These are phyloP conservation scores for Blennius ocellaris DNA, from an alignment of 2,113 vertebrate genomes.

Conservation along the genomic window DNA sequence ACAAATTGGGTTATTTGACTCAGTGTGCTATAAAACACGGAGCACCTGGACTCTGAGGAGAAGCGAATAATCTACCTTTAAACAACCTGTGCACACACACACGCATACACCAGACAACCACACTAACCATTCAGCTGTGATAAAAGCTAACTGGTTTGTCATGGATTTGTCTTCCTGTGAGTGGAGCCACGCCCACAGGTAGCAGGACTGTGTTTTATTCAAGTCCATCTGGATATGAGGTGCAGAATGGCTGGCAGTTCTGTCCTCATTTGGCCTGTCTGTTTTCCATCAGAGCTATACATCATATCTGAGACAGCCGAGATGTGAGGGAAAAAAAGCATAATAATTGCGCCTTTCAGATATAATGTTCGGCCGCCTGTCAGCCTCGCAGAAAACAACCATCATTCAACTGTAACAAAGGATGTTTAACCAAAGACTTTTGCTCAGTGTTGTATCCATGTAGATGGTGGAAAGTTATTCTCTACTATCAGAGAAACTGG, in stretches of 20 bases:
- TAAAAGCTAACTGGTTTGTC: conserved; percentile 60
- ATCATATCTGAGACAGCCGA: conserved; percentile 37
- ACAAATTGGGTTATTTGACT: conserved; percentile 36
- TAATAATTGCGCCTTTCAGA: conserved; percentile 20
- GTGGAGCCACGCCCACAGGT: conserved; percentile 22
- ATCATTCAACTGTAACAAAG: conserved; percentile 14
- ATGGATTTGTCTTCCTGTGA: conserved; percentile 46
- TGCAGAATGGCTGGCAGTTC: conserved; percentile 16
- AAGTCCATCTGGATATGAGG: conserved; percentile 46
- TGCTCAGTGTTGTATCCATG: background rate
- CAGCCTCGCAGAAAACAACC: conserved; percentile 8
- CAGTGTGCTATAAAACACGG: conserved; percentile 14
- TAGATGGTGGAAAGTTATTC: background rate
- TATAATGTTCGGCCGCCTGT: conserved; percentile 6
- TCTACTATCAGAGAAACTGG: background rate
- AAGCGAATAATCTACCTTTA: conserved; percentile 48
- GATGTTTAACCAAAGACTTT: background rate
- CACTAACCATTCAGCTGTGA: conserved; percentile 39
- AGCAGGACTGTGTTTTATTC: conserved; percentile 35
- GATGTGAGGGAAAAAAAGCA: background rate
- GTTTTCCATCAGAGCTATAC: conserved; percentile 10
- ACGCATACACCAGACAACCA: conserved; percentile 7
- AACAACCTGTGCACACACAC: conserved; percentile 13
- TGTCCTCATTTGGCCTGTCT: conserved; percentile 35
- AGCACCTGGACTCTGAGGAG: conserved; percentile 50